Evolutionary conservation across 2,888 invertebrate species (phyloP).

Genomic region (Drosophila cognata): DNA sequence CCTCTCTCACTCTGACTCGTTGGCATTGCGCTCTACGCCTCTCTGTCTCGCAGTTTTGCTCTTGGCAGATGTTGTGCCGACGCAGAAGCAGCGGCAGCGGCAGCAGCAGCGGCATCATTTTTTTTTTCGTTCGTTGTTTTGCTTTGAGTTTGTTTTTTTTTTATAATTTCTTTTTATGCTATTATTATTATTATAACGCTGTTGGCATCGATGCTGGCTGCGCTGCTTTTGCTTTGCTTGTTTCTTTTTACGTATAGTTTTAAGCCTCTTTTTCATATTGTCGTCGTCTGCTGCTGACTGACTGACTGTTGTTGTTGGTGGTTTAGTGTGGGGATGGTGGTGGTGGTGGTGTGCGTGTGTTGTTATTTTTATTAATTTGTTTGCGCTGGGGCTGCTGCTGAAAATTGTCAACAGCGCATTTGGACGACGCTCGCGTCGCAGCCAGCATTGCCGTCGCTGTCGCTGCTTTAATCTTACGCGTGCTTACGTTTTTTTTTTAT

Average conservation of each 20-base stretch:
- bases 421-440: conserved; percentile 40
- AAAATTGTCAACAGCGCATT: conserved; percentile 71
- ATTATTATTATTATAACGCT: conserved; percentile 75
- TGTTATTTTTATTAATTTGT: conserved; percentile 82
- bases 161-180: conserved; percentile 73
- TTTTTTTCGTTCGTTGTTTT: conserved; percentile 57
- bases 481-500: conserved; percentile 59
- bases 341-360: conserved; percentile 62
- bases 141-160: conserved; percentile 64
- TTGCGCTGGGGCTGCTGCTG: conserved; percentile 64
- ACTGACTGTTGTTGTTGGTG: conserved; percentile 16
- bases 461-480: conserved; percentile 75
- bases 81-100: conserved; percentile 18
- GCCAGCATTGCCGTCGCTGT: conserved; percentile 35
- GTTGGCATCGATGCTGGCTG: conserved; percentile 54
- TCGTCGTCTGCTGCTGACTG: conserved; percentile 46
- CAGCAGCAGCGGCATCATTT: conserved; percentile 54
- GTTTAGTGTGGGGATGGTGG: conserved; percentile 20
- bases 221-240: conserved; percentile 51
- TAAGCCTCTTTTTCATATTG: conserved; percentile 68
- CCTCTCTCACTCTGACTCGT: conserved; percentile 32
- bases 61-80: conserved; percentile 44
- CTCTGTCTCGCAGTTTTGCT: conserved; percentile 35
- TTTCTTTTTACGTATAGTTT: conserved; percentile 64
- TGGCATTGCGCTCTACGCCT: conserved; percentile 33